Percentiles rank a stretch among this genome's conserved stretches.
Conservation (phyloP, 2,797 vertebrate genomes). For the Phrynocephalus guinanensis region DNA sequence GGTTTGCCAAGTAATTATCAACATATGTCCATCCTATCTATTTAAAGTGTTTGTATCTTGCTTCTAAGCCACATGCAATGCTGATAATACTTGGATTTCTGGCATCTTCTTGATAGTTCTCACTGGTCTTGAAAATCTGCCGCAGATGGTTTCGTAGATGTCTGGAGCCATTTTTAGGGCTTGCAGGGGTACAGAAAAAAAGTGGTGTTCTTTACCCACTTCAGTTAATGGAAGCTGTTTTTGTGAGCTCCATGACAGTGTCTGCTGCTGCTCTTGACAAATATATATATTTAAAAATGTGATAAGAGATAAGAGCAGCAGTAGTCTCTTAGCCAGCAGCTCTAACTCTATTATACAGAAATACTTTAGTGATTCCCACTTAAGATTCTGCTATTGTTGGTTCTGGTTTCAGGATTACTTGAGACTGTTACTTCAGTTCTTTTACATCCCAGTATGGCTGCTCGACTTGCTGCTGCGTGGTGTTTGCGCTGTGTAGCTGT, state of each 20-base stretch:
- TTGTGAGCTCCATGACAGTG: no score
- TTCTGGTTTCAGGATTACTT: constrained; percentile 84
- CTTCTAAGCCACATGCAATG: background rate
- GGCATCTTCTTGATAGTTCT: background rate
- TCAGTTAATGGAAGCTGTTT: no score
- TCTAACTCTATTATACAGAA: background rate
- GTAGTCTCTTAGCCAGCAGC: background rate
- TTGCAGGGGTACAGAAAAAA: background rate
- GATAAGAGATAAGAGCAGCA: background rate
- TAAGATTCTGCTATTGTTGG: background rate
- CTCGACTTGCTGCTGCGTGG: constrained; percentile 94
- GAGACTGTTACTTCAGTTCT: constrained; percentile 96
- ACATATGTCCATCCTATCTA: background rate
- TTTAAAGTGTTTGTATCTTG: background rate
- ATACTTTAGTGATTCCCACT: background rate
- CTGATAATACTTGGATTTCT: background rate
- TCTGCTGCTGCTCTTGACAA: no score
- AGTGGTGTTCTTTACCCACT: background rate
- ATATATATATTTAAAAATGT: background rate
- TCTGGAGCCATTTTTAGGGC: background rate
- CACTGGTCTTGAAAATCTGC: background rate
- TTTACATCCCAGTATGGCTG: constrained; percentile 98
- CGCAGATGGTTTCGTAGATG: background rate
- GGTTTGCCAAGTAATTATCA: background rate
- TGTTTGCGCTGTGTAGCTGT: constrained; percentile 95